These are phyloP conservation scores for Harpagifer antarcticus DNA, from an alignment of 2,797 vertebrate species.

Conservation along the genomic window DNA sequence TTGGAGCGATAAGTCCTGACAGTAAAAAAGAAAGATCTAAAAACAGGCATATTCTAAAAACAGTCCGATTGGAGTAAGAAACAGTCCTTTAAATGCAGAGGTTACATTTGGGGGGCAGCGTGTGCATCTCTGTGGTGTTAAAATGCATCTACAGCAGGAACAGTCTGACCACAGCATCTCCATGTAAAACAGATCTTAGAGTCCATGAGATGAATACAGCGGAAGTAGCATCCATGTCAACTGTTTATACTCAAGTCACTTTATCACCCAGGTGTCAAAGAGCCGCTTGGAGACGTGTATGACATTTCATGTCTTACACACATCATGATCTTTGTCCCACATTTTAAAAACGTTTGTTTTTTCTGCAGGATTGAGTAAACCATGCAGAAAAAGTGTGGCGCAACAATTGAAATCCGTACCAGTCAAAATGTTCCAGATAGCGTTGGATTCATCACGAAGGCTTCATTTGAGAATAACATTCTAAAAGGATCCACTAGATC, in stretches of 20 bases:
- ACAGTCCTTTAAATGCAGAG: slow-evolving; percentile 66
- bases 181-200: slow-evolving; percentile 1
- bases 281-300: slow-evolving; percentile 13
- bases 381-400: slow-evolving; percentile 47
- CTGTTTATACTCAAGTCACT: slow-evolving; percentile 1
- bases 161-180: not conserved
- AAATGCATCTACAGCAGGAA: slow-evolving; percentile 6
- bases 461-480: slow-evolving; percentile 22
- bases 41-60: slow-evolving; percentile 67
- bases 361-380: slow-evolving; percentile 16
- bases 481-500: slow-evolving; percentile 40
- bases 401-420: not conserved
- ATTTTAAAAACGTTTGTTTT: not conserved
- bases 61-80: slow-evolving; percentile 76
- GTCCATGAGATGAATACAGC: slow-evolving; percentile 2
- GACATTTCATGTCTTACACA: not conserved
- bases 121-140: slow-evolving; percentile 36
- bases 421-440: not conserved
- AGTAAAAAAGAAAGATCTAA: slow-evolving; percentile 75
- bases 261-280: not conserved
- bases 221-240: slow-evolving; percentile 3
- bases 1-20: slow-evolving; percentile 67
- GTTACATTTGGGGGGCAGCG: slow-evolving; percentile 34
- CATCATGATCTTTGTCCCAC: not conserved
- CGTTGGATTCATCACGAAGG: slow-evolving; percentile 11